A percentile compares a stretch with the other conserved stretches of the same genome.
These are phyloP conservation scores for Scrobipalpa atriplicella DNA, from an alignment of 2,888 invertebrate species.

Conservation along the genomic window DNA sequence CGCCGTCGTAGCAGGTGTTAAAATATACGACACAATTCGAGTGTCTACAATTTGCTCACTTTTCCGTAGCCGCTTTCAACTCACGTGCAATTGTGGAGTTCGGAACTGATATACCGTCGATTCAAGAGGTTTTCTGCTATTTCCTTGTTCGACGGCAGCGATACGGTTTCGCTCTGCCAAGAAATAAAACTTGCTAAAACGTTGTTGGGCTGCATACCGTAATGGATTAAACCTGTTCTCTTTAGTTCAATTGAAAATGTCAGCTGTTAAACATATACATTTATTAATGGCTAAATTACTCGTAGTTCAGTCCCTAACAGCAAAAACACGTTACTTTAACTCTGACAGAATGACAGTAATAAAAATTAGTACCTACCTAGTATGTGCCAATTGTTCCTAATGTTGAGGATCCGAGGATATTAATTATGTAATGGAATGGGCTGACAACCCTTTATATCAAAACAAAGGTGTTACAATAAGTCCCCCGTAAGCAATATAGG, in stretches of 20 bases:
- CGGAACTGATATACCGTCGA: conserved; percentile 49
- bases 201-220: conserved; percentile 7
- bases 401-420: too few relatives aligned
- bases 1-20: conserved; percentile 55
- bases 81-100: conserved; percentile 62
- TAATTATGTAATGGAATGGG: too few relatives aligned
- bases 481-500: too few relatives aligned
- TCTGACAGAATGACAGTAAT: too few relatives aligned
- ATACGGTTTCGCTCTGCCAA: conserved; percentile 33
- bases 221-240: conserved; percentile 3
- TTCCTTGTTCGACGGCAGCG: conserved; percentile 35
- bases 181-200: conserved; percentile 19
- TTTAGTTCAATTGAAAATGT: background rate
- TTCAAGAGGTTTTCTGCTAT: conserved; percentile 48
- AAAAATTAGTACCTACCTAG: too few relatives aligned
- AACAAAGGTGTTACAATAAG: too few relatives aligned
- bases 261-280: background rate
- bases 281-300: background rate
- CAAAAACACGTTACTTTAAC: too few relatives aligned
- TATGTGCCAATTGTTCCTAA: too few relatives aligned
- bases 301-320: background rate
- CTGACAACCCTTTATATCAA: too few relatives aligned
- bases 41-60: conserved; percentile 58
- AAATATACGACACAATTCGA: conserved; percentile 56
- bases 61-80: conserved; percentile 53